Evolutionary conservation across 2,888 invertebrate genomes (phyloP).

Genomic region (Campoplex nolae): DNA sequence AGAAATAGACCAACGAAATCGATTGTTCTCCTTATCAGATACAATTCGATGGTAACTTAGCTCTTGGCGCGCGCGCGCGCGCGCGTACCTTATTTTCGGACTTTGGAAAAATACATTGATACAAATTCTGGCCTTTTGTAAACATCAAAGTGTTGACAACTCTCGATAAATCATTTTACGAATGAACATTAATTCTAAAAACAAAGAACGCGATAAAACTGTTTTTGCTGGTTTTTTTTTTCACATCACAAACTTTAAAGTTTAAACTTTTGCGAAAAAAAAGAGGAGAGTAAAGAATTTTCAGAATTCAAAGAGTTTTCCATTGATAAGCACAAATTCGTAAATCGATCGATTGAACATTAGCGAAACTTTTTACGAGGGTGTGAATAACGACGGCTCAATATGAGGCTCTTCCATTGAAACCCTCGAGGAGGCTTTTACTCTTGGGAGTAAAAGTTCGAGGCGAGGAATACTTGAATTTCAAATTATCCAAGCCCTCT

Average conservation of each 20-base stretch:
- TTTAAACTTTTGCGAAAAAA: not conserved
- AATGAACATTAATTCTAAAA: too few relatives aligned
- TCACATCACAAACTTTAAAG: not conserved
- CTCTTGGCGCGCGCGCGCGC: not conserved
- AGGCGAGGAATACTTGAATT: conserved; percentile 31
- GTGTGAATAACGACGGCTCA: conserved; percentile 28
- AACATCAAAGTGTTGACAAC: not conserved
- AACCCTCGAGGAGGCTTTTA: conserved; percentile 15
- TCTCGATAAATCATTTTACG: not conserved
- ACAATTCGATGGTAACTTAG: not conserved
- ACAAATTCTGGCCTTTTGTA: not conserved
- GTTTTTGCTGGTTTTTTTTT: not conserved
- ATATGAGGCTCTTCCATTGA: conserved; percentile 6
- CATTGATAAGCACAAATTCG: conserved; percentile 13
- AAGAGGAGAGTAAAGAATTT: not conserved
- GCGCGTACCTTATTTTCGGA: not conserved
- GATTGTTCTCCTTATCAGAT: conserved; percentile 5
- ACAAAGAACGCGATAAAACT: too few relatives aligned
- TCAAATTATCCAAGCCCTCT: conserved; percentile 34
- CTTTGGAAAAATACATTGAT: not conserved
- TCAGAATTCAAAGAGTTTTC: not conserved
- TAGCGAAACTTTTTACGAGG: not conserved
- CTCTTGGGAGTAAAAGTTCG: conserved; percentile 23
- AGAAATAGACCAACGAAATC: conserved; percentile 9
- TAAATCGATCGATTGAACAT: conserved; percentile 13